Evolutionary conservation across 2,888 invertebrate species (phyloP).

Genomic region (Acanthosoma haemorrhoidale): DNA sequence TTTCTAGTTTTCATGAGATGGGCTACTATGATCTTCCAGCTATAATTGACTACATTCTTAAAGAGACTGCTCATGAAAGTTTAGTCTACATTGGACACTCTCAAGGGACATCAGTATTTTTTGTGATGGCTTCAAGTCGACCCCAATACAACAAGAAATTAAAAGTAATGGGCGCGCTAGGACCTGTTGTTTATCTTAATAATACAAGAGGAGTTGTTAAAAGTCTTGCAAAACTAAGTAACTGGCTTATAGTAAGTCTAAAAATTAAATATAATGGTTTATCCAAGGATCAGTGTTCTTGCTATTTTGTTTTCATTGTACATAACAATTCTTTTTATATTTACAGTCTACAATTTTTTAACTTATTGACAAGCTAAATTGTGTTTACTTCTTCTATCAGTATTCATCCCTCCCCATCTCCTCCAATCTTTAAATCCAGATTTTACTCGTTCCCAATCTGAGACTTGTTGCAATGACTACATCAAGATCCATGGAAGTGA

Average conservation of each 20-base stretch:
- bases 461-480: too few relatives aligned
- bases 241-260: background rate
- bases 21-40: slow-evolving; percentile 82
- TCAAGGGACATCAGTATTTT: slow-evolving; percentile 78
- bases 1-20: slow-evolving; percentile 80
- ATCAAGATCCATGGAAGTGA: too few relatives aligned
- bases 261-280: too few relatives aligned
- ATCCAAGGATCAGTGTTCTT: too few relatives aligned
- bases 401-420: too few relatives aligned
- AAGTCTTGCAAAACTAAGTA: background rate
- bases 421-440: too few relatives aligned
- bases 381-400: too few relatives aligned
- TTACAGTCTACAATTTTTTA: too few relatives aligned
- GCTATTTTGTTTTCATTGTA: too few relatives aligned
- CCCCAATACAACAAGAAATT: slow-evolving; percentile 64
- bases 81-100: slow-evolving; percentile 83
- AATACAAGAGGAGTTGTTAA: slow-evolving; percentile 56
- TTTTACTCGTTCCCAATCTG: too few relatives aligned
- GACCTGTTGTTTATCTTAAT: slow-evolving; percentile 64
- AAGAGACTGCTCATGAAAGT: slow-evolving; percentile 50
- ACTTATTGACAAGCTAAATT: too few relatives aligned
- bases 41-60: slow-evolving; percentile 64
- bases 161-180: slow-evolving; percentile 51
- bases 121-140: slow-evolving; percentile 62
- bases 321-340: too few relatives aligned